These are phyloP conservation scores for Aplysina aerophoba DNA, from an alignment of 37 sponge, comb jelly and placozoan genomes.

Conservation along the genomic window DNA sequence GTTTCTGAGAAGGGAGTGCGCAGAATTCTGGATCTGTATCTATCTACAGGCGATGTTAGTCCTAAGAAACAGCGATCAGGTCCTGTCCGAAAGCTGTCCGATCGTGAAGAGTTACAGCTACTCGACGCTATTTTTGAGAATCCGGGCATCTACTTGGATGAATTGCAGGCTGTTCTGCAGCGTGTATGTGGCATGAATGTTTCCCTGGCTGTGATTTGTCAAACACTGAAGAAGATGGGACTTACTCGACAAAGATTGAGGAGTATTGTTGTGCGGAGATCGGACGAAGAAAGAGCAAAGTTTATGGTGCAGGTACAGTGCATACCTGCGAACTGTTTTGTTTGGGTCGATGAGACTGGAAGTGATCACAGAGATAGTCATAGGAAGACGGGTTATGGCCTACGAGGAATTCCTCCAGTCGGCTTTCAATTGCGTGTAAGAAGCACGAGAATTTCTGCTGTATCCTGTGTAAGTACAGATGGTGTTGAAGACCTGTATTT, in stretches of 20 bases:
- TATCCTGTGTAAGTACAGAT: neutral
- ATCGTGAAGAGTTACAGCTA: conserved; percentile 10
- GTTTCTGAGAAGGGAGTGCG: conserved; percentile 22
- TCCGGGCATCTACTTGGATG: conserved; percentile 25
- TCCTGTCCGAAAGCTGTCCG: neutral
- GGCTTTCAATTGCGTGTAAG: neutral
- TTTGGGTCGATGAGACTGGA: conserved; percentile 32
- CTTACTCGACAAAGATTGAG: conserved; percentile 4
- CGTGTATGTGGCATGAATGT: neutral
- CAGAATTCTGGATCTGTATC: conserved; percentile 7
- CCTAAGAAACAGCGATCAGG: neutral
- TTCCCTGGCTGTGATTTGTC: conserved; percentile 13
- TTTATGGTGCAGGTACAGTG: conserved; percentile 12
- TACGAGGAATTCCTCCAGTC: conserved; percentile 8
- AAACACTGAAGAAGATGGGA: conserved; percentile 5
- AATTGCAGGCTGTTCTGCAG: conserved; percentile 13
- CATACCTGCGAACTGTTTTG: neutral
- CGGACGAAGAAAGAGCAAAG: neutral
- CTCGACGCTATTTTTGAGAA: conserved; percentile 13
- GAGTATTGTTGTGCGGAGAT: neutral
- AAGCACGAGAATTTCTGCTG: neutral
- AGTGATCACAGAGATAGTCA: neutral
- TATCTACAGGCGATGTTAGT: conserved; percentile 13
- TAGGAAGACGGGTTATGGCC: conserved; percentile 27
- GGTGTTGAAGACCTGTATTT: conserved; percentile 44